These are phyloP conservation scores for Drosophila littoralis DNA, from an alignment of 1,140 invertebrate species.

Conservation along the genomic window DNA sequence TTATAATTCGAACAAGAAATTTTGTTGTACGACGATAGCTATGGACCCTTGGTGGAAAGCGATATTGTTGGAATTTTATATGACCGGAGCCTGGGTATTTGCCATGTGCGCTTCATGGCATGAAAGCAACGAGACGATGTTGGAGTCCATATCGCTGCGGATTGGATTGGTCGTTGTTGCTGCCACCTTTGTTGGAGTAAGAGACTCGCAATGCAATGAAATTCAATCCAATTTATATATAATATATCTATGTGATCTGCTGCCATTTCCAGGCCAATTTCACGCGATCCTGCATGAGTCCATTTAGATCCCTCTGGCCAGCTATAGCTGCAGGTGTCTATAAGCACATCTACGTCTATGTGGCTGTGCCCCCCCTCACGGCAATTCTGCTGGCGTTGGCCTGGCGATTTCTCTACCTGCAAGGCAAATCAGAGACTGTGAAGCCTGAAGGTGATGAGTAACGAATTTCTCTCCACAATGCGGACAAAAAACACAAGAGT, in stretches of 20 bases:
- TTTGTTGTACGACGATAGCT: not conserved
- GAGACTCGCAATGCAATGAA: not conserved
- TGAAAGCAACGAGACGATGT: not conserved
- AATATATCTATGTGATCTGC: not conserved
- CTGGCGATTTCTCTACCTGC: slow-evolving; percentile 22
- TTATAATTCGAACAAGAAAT: not conserved
- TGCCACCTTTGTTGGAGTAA: slow-evolving; percentile 14
- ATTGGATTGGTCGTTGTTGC: slow-evolving; percentile 24
- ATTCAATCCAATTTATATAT: not conserved
- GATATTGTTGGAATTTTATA: slow-evolving; percentile 7
- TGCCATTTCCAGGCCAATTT: slow-evolving; percentile 6
- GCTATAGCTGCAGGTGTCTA: not conserved
- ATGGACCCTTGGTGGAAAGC: slow-evolving; percentile 21
- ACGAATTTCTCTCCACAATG: too few relatives aligned
- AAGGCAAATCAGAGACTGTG: not conserved
- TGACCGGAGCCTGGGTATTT: slow-evolving; percentile 30
- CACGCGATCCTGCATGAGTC: slow-evolving; percentile 31
- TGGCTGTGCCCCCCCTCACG: slow-evolving; percentile 6
- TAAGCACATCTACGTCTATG: slow-evolving; percentile 2
- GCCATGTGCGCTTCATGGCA: slow-evolving; percentile 41
- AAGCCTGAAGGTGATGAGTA: not conserved
- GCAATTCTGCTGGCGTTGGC: not conserved
- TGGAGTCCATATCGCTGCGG: slow-evolving; percentile 26
- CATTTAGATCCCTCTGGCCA: slow-evolving; percentile 29
- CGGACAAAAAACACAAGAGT: too few relatives aligned